phyloP scores from a whole-genome alignment of 2,888 invertebrate species.

The Euplagia quadripunctaria region DNA sequence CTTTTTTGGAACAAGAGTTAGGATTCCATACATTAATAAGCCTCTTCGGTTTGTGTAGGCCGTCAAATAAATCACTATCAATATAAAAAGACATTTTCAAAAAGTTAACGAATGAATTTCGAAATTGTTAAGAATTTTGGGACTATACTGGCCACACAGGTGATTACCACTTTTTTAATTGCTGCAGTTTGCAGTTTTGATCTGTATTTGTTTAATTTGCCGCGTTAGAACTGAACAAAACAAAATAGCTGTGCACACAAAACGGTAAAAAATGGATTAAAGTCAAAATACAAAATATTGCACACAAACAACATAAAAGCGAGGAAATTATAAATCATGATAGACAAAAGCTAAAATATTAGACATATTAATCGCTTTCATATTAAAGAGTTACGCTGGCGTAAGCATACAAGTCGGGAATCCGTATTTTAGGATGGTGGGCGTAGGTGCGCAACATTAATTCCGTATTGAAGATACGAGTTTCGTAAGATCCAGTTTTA shows the following conservation, averaged over 20 bases:
- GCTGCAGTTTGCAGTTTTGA: conserved; percentile 23
- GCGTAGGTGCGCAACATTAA: conserved; percentile 73
- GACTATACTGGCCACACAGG: conserved; percentile 39
- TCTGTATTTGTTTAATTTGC: conserved; percentile 20
- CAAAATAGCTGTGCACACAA: conserved; percentile 22
- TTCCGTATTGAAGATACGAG: conserved; percentile 66
- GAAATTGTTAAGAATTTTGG: conserved; percentile 72
- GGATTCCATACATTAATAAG: conserved; percentile 79
- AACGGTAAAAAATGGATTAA: conserved; percentile 50
- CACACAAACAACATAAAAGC: conserved; percentile 49
- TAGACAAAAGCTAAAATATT: conserved; percentile 56
- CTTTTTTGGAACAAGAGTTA: conserved; percentile 75
- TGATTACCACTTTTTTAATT: conserved; percentile 46
- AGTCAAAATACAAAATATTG: conserved; percentile 49
- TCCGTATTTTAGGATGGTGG: conserved; percentile 54
- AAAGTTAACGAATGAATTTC: conserved; percentile 74
- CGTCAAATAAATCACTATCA: conserved; percentile 82
- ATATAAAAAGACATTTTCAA: conserved; percentile 79
- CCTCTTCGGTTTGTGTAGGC: conserved; percentile 71
- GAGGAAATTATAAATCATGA: conserved; percentile 55
- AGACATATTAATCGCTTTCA: conserved; percentile 60
- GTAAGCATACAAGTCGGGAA: conserved; percentile 57
- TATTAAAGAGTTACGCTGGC: conserved; percentile 59
- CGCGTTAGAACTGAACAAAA: conserved; percentile 7
- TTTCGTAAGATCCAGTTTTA: conserved; percentile 72